Conservation (phyloP, 2,797 vertebrate species). For the Channa striata region DNA sequence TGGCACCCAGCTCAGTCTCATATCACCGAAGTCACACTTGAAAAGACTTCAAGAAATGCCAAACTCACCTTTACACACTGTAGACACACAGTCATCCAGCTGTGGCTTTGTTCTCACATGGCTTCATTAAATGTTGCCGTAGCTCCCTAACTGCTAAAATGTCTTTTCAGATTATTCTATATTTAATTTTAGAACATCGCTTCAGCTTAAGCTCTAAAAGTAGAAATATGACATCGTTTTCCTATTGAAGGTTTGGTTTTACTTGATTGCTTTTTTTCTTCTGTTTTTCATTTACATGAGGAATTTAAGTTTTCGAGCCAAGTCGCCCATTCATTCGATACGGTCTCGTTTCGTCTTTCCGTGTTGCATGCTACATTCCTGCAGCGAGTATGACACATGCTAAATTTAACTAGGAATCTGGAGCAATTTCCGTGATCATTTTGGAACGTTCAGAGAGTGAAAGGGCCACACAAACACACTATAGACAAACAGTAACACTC, state of each 20-base stretch:
- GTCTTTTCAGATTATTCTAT: slow-evolving; percentile 9
- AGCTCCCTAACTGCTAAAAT: slow-evolving; percentile 11
- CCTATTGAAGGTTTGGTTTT: slow-evolving; percentile 34
- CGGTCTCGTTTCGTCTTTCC: slow-evolving; percentile 11
- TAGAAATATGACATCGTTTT: slow-evolving; percentile 50
- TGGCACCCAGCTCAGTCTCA: too few species aligned
- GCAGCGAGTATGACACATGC: slow-evolving; percentile 22
- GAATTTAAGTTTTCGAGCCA: slow-evolving; percentile 40
- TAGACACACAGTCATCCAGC: neutral
- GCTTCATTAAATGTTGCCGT: slow-evolving; percentile 30
- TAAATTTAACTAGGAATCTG: slow-evolving; percentile 36
- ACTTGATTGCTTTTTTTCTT: slow-evolving; percentile 47
- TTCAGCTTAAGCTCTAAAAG: slow-evolving; percentile 32
- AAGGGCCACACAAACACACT: slow-evolving; percentile 15
- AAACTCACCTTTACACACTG: too few species aligned
- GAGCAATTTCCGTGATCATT: slow-evolving; percentile 16
- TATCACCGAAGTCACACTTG: too few species aligned
- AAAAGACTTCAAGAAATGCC: too few species aligned
- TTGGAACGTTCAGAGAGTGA: slow-evolving; percentile 23
- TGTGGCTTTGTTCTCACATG: slow-evolving; percentile 6
- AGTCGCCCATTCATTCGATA: slow-evolving; percentile 38
- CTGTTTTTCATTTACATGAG: slow-evolving; percentile 63
- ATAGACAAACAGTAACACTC: slow-evolving; percentile 5
- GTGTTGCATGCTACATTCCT: slow-evolving; percentile 38
- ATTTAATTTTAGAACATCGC: slow-evolving; percentile 44